These are phyloP conservation scores for Clarias magur DNA, from an alignment of 2,113 vertebrate genomes.

Conservation along the genomic window DNA sequence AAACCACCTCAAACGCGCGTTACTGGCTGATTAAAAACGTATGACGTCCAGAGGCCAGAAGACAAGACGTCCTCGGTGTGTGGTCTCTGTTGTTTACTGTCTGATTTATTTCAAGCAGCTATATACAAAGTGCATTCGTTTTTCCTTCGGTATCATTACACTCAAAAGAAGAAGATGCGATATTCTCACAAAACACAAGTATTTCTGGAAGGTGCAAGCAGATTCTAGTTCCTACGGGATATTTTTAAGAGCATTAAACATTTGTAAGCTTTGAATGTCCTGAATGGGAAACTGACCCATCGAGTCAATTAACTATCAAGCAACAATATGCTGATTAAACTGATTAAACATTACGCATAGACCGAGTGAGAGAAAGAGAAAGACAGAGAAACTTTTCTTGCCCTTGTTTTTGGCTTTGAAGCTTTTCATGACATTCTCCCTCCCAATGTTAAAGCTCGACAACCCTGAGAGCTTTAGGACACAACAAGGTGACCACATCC, in stretches of 20 bases:
- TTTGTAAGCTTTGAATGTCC: no score
- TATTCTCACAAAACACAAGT: no score
- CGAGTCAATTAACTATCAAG: no score
- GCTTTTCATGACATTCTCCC: slow-evolving; percentile 28
- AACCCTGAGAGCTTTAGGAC: slow-evolving; percentile 26
- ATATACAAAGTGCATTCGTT: background rate
- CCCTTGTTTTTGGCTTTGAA: slow-evolving; percentile 1
- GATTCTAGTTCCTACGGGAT: no score
- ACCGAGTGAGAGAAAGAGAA: slow-evolving; percentile 5
- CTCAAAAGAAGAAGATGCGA: no score
- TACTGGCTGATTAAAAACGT: slow-evolving; percentile 56
- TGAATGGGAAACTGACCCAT: no score
- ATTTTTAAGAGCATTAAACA: no score
- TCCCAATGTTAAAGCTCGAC: slow-evolving; percentile 31
- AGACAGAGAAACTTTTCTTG: background rate
- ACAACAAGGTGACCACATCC: slow-evolving; percentile 46
- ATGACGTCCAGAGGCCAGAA: slow-evolving; percentile 53
- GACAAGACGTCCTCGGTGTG: background rate
- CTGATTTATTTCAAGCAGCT: background rate
- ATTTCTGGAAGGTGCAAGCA: no score
- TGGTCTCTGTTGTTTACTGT: slow-evolving; percentile 17
- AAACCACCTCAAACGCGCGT: slow-evolving; percentile 57
- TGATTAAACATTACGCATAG: background rate
- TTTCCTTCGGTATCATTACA: no score
- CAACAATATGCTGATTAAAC: no score